Conservation (phyloP, 2,797 vertebrate species). For the Masticophis lateralis region DNA sequence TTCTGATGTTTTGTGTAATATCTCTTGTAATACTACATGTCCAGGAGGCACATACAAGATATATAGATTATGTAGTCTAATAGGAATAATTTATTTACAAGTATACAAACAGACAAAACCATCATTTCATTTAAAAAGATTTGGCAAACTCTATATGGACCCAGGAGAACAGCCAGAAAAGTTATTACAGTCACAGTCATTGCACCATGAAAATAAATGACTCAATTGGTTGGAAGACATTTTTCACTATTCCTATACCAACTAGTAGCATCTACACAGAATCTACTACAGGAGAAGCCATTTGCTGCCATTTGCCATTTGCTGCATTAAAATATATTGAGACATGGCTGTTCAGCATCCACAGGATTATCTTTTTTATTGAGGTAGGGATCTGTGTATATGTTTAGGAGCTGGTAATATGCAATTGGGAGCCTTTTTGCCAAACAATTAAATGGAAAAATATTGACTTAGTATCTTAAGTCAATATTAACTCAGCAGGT, state of each 20-base stretch:
- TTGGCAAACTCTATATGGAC: not conserved
- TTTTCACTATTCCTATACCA: not conserved
- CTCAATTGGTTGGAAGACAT: not conserved
- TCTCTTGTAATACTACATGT: not conserved
- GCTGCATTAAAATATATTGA: not conserved
- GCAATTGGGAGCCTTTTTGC: not conserved
- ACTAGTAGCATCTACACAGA: not conserved
- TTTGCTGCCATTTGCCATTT: not conserved
- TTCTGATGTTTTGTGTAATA: not conserved
- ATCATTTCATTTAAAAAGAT: not conserved
- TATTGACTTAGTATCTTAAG: not conserved
- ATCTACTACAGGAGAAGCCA: not conserved
- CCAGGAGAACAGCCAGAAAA: not conserved
- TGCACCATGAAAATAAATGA: not conserved
- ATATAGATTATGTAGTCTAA: not conserved
- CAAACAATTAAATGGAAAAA: not conserved
- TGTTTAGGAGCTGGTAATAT: not conserved
- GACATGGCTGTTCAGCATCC: not conserved
- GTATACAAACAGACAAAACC: not conserved
- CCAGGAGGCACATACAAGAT: not conserved
- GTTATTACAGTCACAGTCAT: not conserved
- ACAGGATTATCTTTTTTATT: not conserved
- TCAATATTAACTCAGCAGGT: not conserved
- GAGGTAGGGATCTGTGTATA: not conserved
- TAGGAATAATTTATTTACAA: not conserved